These are phyloP conservation scores for Ephialtes manifestator DNA, from an alignment of 2,888 invertebrate species.

Conservation along the genomic window DNA sequence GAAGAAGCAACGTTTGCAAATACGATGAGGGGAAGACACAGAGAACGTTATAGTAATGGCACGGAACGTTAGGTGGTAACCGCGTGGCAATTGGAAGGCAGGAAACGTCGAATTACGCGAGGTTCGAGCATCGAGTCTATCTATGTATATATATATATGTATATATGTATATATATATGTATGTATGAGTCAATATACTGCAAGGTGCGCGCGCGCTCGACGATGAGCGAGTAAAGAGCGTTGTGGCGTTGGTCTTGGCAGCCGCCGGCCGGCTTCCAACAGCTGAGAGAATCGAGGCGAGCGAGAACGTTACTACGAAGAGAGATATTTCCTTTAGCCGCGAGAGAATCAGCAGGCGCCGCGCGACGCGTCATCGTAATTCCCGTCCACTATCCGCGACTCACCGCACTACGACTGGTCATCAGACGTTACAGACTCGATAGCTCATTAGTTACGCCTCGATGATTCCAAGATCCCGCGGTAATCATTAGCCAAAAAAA, in stretches of 20 bases:
- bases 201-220: conserved; percentile 34
- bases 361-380: conserved; percentile 53
- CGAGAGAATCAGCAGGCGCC: conserved; percentile 41
- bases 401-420: conserved; percentile 14
- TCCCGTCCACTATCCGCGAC: conserved; percentile 21
- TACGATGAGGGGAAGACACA: background rate
- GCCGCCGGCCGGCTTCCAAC: conserved; percentile 67
- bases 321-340: conserved; percentile 61
- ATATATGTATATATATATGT: background rate
- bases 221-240: conserved; percentile 50
- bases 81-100: conserved; percentile 66
- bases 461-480: conserved; percentile 35
- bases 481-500: background rate
- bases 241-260: conserved; percentile 51
- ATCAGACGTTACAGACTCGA: background rate
- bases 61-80: conserved; percentile 51
- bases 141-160: background rate
- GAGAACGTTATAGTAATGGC: conserved; percentile 12
- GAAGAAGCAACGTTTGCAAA: background rate
- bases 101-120: conserved; percentile 69
- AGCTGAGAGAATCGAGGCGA: conserved; percentile 59
- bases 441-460: conserved; percentile 35
- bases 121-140: conserved; percentile 55
- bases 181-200: conserved; percentile 34
- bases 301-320: conserved; percentile 57